phyloP scores from a whole-genome alignment of 2,797 vertebrate species.

The Coendou prehensilis region DNA sequence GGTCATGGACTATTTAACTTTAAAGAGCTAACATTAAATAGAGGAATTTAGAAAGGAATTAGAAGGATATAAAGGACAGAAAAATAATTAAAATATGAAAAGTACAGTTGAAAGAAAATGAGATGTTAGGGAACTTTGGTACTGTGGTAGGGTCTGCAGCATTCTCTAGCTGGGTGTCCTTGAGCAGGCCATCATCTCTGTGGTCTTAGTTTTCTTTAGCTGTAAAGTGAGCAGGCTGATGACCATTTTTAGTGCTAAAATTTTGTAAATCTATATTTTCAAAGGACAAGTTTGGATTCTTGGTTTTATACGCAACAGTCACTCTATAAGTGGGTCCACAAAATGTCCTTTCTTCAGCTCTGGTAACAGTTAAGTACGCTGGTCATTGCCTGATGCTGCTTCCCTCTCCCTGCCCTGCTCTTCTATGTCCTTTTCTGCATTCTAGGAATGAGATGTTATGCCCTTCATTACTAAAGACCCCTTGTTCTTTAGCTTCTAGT shows the following conservation, averaged over 20 bases:
- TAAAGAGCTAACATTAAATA: neutral
- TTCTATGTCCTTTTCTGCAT: neutral
- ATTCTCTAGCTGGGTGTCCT: neutral
- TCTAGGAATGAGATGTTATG: neutral
- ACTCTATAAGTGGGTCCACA: neutral
- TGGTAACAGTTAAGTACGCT: neutral
- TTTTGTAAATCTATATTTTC: constrained; percentile 39
- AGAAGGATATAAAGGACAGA: neutral
- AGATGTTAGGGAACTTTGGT: neutral
- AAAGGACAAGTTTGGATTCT: constrained; percentile 36
- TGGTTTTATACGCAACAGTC: neutral
- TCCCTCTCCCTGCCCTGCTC: neutral
- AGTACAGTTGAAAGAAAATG: constrained; percentile 20
- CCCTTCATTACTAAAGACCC: neutral
- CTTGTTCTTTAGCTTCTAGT: neutral
- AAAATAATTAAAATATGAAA: constrained; percentile 48
- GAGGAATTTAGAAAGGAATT: constrained; percentile 43
- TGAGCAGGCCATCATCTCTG: neutral
- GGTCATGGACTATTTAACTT: neutral
- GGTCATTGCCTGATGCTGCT: neutral
- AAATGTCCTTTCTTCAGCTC: neutral
- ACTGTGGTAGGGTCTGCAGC: neutral
- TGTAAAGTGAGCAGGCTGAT: constrained; percentile 10
- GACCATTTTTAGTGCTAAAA: constrained; percentile 16
- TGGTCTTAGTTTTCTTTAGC: constrained; percentile 53